These are phyloP conservation scores for Cyphomyrus plagiostoma DNA, from an alignment of 2,113 vertebrate genomes.

Conservation along the genomic window DNA sequence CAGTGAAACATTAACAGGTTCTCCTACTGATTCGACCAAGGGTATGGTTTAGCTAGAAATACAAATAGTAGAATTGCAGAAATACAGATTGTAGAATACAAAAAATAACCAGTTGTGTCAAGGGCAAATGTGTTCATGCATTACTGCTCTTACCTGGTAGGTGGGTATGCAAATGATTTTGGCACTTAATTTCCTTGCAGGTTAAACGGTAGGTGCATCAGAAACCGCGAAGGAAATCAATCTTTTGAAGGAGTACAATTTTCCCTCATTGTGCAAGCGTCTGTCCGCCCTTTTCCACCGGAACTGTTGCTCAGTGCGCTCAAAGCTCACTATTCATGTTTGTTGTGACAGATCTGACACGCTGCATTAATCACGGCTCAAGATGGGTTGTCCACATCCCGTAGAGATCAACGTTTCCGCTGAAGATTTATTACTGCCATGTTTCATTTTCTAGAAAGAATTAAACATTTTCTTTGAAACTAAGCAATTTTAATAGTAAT, in stretches of 20 bases:
- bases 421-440: not conserved
- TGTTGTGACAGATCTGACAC: conserved; percentile 6
- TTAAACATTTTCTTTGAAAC: not conserved
- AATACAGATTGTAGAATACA: not conserved
- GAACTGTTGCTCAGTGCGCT: not conserved
- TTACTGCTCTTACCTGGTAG: not conserved
- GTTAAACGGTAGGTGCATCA: not conserved
- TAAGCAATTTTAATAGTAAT: not conserved
- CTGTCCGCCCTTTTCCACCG: not conserved
- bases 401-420: not conserved
- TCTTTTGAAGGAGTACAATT: not conserved
- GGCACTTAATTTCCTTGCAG: not conserved
- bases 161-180: not conserved
- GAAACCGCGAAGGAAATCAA: not conserved
- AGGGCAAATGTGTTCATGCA: not conserved
- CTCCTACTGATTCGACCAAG: not conserved
- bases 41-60: not conserved
- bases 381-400: not conserved
- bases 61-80: too few relatives aligned
- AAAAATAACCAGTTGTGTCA: not conserved
- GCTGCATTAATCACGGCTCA: not conserved
- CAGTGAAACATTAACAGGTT: not conserved
- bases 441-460: not conserved
- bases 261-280: not conserved
- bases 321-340: not conserved